Conservation (phyloP, 1,140 invertebrate genomes). For the Hylaeus anthracinus region DNA sequence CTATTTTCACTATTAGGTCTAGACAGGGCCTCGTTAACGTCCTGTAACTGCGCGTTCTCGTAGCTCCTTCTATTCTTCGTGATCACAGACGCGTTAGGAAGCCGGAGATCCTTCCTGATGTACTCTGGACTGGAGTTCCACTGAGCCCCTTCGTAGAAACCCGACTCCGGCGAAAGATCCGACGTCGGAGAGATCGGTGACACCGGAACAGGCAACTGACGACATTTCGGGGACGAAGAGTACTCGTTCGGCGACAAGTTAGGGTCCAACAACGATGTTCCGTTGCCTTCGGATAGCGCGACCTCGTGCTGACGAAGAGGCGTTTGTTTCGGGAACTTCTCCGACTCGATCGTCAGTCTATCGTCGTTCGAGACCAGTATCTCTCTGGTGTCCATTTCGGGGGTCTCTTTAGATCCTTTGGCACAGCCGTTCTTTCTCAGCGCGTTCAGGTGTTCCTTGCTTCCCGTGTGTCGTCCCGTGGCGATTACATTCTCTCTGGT, state of each 20-base stretch:
- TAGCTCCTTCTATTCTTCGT: conserved; percentile 65
- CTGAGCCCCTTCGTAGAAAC: conserved; percentile 62
- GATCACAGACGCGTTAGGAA: conserved; percentile 45
- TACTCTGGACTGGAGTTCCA: conserved; percentile 57
- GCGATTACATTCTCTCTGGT: conserved; percentile 47
- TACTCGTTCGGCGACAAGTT: conserved; percentile 24
- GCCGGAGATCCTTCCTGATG: conserved; percentile 25
- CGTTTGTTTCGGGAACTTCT: neutral
- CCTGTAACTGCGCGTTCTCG: conserved; percentile 67
- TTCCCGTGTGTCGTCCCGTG: conserved; percentile 58
- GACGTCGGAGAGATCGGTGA: conserved; percentile 41
- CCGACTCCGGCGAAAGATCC: conserved; percentile 63
- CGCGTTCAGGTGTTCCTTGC: conserved; percentile 56
- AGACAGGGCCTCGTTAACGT: conserved; percentile 58
- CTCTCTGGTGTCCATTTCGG: conserved; percentile 32
- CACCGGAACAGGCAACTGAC: neutral
- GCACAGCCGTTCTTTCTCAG: conserved; percentile 27
- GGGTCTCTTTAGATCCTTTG: conserved; percentile 45
- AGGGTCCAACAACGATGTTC: conserved; percentile 8
- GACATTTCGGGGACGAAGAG: neutral
- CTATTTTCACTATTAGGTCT: conserved; percentile 50
- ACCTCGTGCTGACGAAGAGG: neutral
- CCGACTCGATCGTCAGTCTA: conserved; percentile 28
- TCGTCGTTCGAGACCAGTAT: conserved; percentile 32
- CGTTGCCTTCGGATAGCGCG: neutral